A percentile compares a stretch with the other conserved stretches of the same genome.
phyloP scores from a whole-genome alignment of 2,113 vertebrate species.

The Lagopus muta region DNA sequence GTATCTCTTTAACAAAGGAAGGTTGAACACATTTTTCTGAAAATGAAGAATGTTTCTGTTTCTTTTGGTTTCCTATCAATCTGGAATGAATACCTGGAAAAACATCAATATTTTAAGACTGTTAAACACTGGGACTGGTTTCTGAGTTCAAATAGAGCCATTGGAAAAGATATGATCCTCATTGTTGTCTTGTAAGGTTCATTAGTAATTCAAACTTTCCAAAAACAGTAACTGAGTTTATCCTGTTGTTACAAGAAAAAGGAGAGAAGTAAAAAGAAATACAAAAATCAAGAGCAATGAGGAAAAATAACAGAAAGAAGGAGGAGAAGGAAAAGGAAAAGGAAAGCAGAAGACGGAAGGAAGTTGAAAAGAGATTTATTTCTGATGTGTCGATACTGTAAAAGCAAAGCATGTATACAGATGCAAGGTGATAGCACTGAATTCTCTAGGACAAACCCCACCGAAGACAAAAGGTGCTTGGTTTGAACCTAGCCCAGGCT shows the following conservation, averaged over 20 bases:
- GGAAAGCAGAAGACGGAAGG: not conserved
- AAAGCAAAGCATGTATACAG: not conserved
- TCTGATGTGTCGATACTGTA: not conserved
- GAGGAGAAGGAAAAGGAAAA: not conserved
- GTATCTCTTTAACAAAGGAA: not conserved
- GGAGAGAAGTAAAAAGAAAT: not conserved
- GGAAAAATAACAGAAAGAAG: not conserved
- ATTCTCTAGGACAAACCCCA: not conserved
- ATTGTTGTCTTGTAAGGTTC: not conserved
- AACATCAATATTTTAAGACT: not conserved
- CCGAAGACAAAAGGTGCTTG: not conserved
- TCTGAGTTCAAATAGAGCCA: constrained; percentile 5
- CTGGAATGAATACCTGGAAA: constrained; percentile 51
- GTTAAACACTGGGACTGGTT: constrained; percentile 14
- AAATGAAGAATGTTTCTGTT: constrained; percentile 19
- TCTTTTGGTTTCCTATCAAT: constrained; percentile 38
- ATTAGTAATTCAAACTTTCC: constrained; percentile 1
- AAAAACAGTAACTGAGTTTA: constrained; percentile 27
- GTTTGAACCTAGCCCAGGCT: not conserved
- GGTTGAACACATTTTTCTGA: not conserved
- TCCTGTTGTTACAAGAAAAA: not conserved
- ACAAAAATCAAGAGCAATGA: not conserved
- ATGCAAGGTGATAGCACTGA: not conserved
- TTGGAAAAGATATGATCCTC: constrained; percentile 18
- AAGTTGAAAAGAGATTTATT: not conserved